Evolutionary conservation across 1,140 invertebrate genomes (phyloP).

Genomic region (Meloidogyne exigua): DNA sequence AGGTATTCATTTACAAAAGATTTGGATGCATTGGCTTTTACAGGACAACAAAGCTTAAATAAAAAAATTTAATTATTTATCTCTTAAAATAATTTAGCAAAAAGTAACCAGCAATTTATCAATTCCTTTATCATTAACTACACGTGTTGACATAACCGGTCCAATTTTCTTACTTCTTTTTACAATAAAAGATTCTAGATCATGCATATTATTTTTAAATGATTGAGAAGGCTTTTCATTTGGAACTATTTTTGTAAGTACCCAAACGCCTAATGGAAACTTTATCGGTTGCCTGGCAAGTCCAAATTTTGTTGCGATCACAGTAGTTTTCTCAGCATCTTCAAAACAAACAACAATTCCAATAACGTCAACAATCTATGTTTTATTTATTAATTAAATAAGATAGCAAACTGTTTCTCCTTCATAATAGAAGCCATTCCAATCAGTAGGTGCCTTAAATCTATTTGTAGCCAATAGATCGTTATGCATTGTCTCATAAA

Average conservation of each 20-base stretch:
- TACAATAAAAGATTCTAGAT: background rate
- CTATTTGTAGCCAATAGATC: background rate
- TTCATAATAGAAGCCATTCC: background rate
- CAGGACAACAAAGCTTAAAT: constrained; percentile 5
- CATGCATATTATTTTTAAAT: background rate
- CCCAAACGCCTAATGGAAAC: constrained; percentile 15
- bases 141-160: constrained; percentile 19
- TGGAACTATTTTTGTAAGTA: constrained; percentile 3
- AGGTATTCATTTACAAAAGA: background rate
- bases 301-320: constrained; percentile 11
- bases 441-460: constrained; percentile 1
- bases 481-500: background rate
- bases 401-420: background rate
- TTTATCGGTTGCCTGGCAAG: background rate
- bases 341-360: constrained; percentile 4
- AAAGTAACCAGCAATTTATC: constrained; percentile 14
- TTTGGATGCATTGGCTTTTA: background rate
- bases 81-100: no score
- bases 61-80: no score
- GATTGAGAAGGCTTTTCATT: background rate
- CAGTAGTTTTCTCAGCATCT: background rate
- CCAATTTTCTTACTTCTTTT: constrained; percentile 9
- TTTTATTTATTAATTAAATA: background rate
- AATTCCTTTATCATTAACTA: background rate
- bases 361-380: constrained; percentile 3